Base-by-base conservation (phyloP, 2,797 vertebrate genomes). In the Cebuella pygmaea region DNA sequence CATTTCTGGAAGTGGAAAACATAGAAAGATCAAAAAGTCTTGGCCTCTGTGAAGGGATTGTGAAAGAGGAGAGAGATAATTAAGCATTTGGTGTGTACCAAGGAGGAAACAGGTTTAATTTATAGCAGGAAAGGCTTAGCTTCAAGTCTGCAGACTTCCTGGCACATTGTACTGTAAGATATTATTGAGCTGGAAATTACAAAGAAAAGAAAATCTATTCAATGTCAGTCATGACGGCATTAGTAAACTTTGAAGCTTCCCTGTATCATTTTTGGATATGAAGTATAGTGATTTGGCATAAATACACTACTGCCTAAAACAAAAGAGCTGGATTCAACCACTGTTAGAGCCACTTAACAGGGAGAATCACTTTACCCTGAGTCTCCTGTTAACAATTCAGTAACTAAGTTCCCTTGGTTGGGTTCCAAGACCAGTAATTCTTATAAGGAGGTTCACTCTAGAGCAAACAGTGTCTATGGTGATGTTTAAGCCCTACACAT, bases 91-190 rank as follows among this genome's bases (percentile, higher is more conserved):
- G 46, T 92, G 97, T 72, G 93, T 19, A 72, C 50, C 30, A 93
- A 50, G 78, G 87, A 76, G 79, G 67, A 97, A 97, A 91, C 41
- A 22, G 78, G 22, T 50, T 88, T 95, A 85, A 81, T 95, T 95
- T 82, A 78, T 20, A 79, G 67, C 33, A 70, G 90, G 64, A 90
- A 94, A 93, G 27, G 8, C 70, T 96, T 46, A 57, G 19, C 26
- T 84, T 95, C n/a, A 10, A 48, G 48, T 74, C 30, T 94, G 57
- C 67, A 82, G 81, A 87, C 64, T 96, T 90, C 64, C 84, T 67
- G 75, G 24, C 12, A 78, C 57, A 36, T 8, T 82, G 41, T n/a
- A 33, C 57, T 59, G 7, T 59, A 64, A 64, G 41, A 81, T 84
- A 86, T 19, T 30, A 30, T 86, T 94, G 52, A 90, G 33, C 41